A percentile compares a stretch with the other conserved stretches of the same genome.
Conservation (phyloP, 2,797 vertebrate species). For the Chloroceryle amazona region DNA sequence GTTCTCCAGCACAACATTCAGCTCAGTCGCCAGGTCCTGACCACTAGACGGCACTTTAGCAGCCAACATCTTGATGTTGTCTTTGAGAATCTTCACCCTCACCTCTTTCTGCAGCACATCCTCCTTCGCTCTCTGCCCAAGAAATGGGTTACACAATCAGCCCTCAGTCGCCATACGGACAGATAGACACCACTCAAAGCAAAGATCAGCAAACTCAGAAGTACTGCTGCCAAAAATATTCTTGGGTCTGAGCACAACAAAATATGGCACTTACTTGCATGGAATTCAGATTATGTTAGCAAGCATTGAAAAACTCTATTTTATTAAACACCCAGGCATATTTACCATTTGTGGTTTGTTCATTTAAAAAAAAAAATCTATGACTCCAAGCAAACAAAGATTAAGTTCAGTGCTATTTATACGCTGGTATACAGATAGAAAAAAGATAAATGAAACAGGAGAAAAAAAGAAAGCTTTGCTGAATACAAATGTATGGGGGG, state of each 20-base stretch:
- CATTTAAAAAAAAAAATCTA: neutral
- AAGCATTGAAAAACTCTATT: neutral
- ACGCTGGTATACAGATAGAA: neutral
- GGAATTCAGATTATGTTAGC: neutral
- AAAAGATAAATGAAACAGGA: neutral
- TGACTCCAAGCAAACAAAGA: neutral
- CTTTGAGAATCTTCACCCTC: conserved; percentile 97
- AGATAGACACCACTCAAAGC: neutral
- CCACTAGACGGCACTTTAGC: conserved; percentile 85
- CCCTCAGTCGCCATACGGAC: neutral
- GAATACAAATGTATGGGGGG: neutral
- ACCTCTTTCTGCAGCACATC: conserved; percentile 99
- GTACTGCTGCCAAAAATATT: neutral
- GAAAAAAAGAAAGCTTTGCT: accelerated
- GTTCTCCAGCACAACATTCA: conserved; percentile 90
- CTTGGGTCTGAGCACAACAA: neutral
- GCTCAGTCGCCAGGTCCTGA: conserved; percentile 86
- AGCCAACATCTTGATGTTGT: conserved; percentile 92
- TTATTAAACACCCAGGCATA: neutral
- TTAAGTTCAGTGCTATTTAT: neutral
- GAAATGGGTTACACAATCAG: accelerated
- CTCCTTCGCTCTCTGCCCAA: conserved; percentile 93
- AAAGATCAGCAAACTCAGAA: neutral
- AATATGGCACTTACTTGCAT: neutral
- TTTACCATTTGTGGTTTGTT: neutral